These are phyloP conservation scores for Orchestes rusci DNA, from an alignment of 2,888 invertebrate genomes.

Conservation along the genomic window DNA sequence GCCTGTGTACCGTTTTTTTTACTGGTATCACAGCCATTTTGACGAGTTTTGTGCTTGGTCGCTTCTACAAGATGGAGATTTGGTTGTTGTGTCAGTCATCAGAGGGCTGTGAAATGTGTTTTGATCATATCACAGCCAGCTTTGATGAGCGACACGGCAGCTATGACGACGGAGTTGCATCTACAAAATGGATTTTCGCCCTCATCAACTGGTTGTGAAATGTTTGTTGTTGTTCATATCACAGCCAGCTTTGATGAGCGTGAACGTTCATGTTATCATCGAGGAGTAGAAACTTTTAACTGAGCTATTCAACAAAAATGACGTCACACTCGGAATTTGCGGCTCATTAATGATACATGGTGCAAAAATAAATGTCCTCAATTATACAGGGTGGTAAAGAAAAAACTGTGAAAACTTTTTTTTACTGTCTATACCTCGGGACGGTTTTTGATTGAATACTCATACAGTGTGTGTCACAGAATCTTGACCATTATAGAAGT, in stretches of 20 bases:
- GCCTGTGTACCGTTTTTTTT: conserved; percentile 63
- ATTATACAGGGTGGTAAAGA: no score
- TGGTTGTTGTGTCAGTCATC: conserved; percentile 60
- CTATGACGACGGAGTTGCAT: not conserved
- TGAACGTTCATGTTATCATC: conserved; percentile 36
- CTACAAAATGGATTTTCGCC: conserved; percentile 45
- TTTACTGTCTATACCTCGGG: no score
- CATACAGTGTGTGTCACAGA: no score
- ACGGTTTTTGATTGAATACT: no score
- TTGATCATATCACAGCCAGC: conserved; percentile 93
- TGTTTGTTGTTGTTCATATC: conserved; percentile 68
- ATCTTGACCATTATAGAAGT: no score
- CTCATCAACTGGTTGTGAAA: conserved; percentile 87
- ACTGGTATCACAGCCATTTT: conserved; percentile 91
- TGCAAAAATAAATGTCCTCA: no score
- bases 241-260: conserved; percentile 98
- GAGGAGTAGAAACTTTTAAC: not conserved
- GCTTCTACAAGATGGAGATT: conserved; percentile 27
- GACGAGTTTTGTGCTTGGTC: conserved; percentile 73
- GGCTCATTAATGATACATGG: no score
- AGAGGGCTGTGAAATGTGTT: conserved; percentile 83
- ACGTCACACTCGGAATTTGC: not conserved
- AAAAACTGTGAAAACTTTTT: no score
- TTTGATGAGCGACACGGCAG: conserved; percentile 82
- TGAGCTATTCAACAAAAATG: no score